Evolutionary conservation across 2,888 invertebrate genomes (phyloP), one percentile per base, ranked within the genome.

Genomic region (Kuschelorhynchus macadamiae): DNA sequence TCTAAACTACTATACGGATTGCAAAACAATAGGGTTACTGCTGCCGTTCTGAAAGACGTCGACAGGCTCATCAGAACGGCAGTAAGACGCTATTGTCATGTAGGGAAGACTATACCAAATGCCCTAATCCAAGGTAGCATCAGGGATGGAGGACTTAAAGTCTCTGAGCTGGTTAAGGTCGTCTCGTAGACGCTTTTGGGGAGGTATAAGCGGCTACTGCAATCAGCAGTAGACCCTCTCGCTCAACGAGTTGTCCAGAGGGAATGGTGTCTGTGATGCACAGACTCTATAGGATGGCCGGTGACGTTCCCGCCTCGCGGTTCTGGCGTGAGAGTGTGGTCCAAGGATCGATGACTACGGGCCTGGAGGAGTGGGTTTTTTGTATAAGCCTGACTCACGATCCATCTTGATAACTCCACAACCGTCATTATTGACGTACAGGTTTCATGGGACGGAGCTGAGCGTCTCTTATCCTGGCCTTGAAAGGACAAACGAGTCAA

Each of bases 31-130:
- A 66, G 66, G 1, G 44, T 74, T 0, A 74, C 75, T 0, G 60
- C 67, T 0, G 67, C 42, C 9, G 18, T 57, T 16, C 62, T 67
- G 2, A 42, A 39, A 16, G 64, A 47, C 8, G 61, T 44, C 1
- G 72, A 72, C 33, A 33, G 59, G 9, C 39, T 67, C 3, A 46
- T 70, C 1, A 53, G 59, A 5, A 25, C 67, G 33, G n/a, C 69
- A n/a, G 62, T 71, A 5, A 63, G 73, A 39, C 16, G 57, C 8
- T 81, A 81, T 76, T 83, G 86, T 84, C 86, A 86, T 84, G 84
- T 87, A 83, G 81, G 84, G 82, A 83, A 83, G 1, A 77, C 72
- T 74, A 79, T 61, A 71, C 77, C 74, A 68, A 76, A 72, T 78
- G 79, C 74, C 74, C 76, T 50, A 70, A 71, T 74, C 61, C 78